These are phyloP conservation scores for Meghimatium bilineatum DNA, from an alignment of 2,888 invertebrate species.

Conservation along the genomic window DNA sequence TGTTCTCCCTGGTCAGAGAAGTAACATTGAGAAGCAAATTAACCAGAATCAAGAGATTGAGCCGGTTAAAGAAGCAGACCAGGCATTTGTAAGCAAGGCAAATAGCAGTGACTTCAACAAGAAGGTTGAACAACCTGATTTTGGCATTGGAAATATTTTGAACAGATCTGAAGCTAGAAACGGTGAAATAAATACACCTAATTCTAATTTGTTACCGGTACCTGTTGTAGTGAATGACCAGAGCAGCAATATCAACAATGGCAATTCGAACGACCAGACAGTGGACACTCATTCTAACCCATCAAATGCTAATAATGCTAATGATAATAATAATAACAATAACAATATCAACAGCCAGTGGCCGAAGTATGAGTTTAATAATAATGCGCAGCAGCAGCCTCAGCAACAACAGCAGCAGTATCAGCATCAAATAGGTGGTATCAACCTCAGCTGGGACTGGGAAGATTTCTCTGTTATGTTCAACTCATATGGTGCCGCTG, in stretches of 20 bases:
- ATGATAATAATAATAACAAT: too few relatives aligned
- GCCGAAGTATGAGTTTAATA: slow-evolving; percentile 20
- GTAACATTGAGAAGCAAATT: neutral
- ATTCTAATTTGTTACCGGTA: neutral
- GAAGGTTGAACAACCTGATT: neutral
- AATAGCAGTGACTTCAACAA: neutral
- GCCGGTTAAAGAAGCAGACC: neutral
- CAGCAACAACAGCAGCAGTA: slow-evolving; percentile 30
- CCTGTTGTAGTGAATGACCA: neutral
- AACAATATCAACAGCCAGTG: slow-evolving; percentile 10
- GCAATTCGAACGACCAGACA: neutral
- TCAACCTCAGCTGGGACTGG: slow-evolving; percentile 68
- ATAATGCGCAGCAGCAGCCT: neutral
- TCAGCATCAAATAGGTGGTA: slow-evolving; percentile 50
- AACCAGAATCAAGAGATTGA: neutral
- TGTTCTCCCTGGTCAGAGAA: neutral
- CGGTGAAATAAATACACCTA: neutral
- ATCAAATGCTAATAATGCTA: neutral
- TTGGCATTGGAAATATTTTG: too few relatives aligned
- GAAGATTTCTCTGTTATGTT: slow-evolving; percentile 71
- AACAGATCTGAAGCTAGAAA: neutral
- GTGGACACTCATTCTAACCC: neutral
- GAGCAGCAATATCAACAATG: neutral
- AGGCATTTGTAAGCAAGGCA: too few relatives aligned
- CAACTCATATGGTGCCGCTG: slow-evolving; percentile 68